Conservation (phyloP, 37 sponge, comb jelly and placozoan genomes). For the Cliona cf. orientalis region DNA sequence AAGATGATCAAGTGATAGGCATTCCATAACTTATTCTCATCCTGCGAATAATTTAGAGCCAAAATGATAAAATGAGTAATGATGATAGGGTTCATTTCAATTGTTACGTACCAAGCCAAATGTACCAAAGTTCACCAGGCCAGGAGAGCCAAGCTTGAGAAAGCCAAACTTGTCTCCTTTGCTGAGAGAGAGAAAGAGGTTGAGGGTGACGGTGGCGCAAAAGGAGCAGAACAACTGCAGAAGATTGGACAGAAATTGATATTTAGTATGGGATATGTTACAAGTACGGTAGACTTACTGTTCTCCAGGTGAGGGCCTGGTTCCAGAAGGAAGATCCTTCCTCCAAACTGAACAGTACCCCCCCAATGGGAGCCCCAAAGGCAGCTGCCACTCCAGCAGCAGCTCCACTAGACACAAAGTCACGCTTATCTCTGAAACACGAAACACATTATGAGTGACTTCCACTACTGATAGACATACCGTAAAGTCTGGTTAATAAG, state of each 20-base stretch:
- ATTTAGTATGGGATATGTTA: neutral
- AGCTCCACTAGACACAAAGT: conserved; percentile 94
- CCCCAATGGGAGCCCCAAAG: conserved; percentile 96
- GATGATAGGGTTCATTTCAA: too few relatives aligned
- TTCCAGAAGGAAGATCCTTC: conserved; percentile 97
- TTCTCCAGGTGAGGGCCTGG: conserved; percentile 94
- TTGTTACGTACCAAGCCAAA: too few relatives aligned
- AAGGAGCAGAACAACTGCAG: conserved; percentile 92
- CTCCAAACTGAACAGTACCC: conserved; percentile 95
- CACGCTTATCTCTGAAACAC: conserved; percentile 75
- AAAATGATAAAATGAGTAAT: neutral
- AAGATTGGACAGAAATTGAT: neutral
- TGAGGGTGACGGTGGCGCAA: conserved; percentile 84
- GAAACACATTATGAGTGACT: too few relatives aligned
- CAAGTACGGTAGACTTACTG: conserved; percentile 68
- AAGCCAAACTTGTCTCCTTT: conserved; percentile 1
- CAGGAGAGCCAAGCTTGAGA: conserved; percentile 63
- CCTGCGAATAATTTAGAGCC: neutral
- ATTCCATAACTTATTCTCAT: conserved; percentile 57
- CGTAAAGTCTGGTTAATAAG: too few relatives aligned
- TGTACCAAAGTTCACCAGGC: conserved; percentile 89
- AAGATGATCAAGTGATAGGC: conserved; percentile 80
- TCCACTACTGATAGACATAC: too few relatives aligned
- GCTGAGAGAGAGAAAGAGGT: conserved; percentile 61
- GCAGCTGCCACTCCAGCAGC: conserved; percentile 98